Conservation (phyloP, 2,888 invertebrate genomes). For the Suillia variegata region DNA sequence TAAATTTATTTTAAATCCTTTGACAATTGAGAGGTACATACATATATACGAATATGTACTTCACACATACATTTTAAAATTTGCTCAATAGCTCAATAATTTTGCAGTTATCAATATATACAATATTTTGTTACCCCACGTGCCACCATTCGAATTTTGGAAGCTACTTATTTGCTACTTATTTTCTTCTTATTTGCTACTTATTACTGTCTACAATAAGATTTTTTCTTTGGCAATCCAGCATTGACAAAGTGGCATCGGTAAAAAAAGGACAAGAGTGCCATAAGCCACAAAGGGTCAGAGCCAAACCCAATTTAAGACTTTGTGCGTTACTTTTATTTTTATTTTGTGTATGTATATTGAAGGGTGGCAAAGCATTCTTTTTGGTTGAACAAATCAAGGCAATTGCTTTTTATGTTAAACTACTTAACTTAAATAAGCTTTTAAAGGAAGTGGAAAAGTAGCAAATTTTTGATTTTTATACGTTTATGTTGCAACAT, state of each 20-base stretch:
- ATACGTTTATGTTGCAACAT: background rate
- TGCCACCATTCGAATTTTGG: background rate
- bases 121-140: too few species aligned
- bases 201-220: conserved; percentile 36
- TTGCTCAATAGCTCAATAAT: too few species aligned
- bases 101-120: too few species aligned
- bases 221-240: too few species aligned
- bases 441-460: conserved; percentile 6
- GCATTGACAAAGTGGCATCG: conserved; percentile 34
- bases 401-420: background rate
- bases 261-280: conserved; percentile 38
- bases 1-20: too few species aligned
- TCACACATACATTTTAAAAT: too few species aligned
- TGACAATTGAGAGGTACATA: too few species aligned
- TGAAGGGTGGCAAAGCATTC: background rate
- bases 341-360: conserved; percentile 15
- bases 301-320: background rate
- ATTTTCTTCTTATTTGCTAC: conserved; percentile 26
- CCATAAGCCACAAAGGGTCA: conserved; percentile 36
- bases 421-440: conserved; percentile 35
- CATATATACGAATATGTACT: too few species aligned
- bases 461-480: too few species aligned
- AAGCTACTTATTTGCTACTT: too few species aligned
- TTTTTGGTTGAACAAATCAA: background rate
- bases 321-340: conserved; percentile 7